A percentile compares a stretch with the other conserved stretches of the same genome.
phyloP scores from a whole-genome alignment of 2,888 invertebrate species.

The Aporophyla lueneburgensis region DNA sequence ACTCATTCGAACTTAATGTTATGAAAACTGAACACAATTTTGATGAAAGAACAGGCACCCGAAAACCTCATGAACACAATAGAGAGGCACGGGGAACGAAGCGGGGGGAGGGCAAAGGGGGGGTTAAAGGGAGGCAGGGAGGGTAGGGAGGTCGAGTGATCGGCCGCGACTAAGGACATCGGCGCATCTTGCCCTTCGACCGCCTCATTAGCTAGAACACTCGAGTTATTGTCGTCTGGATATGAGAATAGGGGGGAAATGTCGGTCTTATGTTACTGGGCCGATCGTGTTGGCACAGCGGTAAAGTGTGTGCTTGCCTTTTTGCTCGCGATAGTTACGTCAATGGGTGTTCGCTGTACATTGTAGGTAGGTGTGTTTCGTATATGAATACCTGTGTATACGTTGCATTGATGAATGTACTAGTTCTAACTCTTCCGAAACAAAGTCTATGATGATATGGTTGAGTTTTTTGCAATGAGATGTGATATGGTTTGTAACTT shows the following conservation, averaged over 20 bases:
- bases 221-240: conserved; percentile 74
- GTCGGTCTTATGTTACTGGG: conserved; percentile 56
- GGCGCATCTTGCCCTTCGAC: conserved; percentile 80
- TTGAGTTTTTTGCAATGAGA: not conserved
- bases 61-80: conserved; percentile 69
- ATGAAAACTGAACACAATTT: conserved; percentile 66
- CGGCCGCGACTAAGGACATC: conserved; percentile 80
- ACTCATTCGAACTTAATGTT: conserved; percentile 43
- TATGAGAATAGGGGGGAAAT: conserved; percentile 64
- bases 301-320: conserved; percentile 49
- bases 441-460: not conserved
- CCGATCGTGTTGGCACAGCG: conserved; percentile 43
- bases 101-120: conserved; percentile 15
- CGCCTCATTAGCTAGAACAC: conserved; percentile 79
- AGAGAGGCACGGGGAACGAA: conserved; percentile 59
- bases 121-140: conserved; percentile 38
- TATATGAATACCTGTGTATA: not conserved
- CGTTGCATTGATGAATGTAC: not conserved
- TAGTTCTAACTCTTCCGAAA: not conserved
- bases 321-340: conserved; percentile 29
- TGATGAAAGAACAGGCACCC: conserved; percentile 68
- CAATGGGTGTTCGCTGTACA: not conserved
- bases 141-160: conserved; percentile 80
- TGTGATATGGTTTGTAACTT: too few relatives aligned
- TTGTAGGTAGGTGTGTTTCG: not conserved